phyloP scores from a whole-genome alignment of 2,113 vertebrate genomes.

The Nannobrachium achirus region DNA sequence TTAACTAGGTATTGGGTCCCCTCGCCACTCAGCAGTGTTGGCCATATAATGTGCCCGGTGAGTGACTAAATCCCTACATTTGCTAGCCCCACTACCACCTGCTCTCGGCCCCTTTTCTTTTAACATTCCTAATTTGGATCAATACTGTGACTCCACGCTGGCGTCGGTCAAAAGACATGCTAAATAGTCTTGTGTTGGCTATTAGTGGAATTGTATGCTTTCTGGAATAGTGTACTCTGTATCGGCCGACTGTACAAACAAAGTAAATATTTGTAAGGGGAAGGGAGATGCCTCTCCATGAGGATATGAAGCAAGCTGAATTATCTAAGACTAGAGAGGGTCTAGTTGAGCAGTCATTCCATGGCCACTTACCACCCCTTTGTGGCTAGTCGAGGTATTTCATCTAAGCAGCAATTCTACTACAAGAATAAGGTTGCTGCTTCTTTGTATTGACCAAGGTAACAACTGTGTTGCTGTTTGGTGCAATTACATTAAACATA shows the following conservation, averaged over 20 bases:
- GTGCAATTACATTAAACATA: neutral
- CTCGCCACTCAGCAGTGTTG: slow-evolving; percentile 45
- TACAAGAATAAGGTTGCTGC: neutral
- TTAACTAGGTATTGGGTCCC: slow-evolving; percentile 60
- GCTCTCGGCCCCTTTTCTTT: slow-evolving; percentile 64
- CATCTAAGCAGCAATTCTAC: neutral
- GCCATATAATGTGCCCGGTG: slow-evolving; percentile 50
- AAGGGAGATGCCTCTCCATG: slow-evolving; percentile 38
- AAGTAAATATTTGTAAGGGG: slow-evolving; percentile 44
- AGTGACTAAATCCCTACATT: slow-evolving; percentile 70
- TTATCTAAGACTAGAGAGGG: slow-evolving; percentile 1
- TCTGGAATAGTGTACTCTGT: slow-evolving; percentile 46
- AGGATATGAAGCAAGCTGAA: slow-evolving; percentile 27
- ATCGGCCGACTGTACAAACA: slow-evolving; percentile 55
- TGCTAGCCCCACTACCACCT: slow-evolving; percentile 71
- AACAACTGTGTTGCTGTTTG: neutral
- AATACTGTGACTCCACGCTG: slow-evolving; percentile 67
- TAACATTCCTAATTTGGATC: slow-evolving; percentile 64
- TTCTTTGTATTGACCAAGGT: neutral
- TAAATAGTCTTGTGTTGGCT: slow-evolving; percentile 50
- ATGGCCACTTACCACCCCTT: slow-evolving; percentile 63
- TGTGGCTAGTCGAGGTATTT: slow-evolving; percentile 38
- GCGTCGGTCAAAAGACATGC: slow-evolving; percentile 60
- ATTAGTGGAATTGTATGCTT: slow-evolving; percentile 47
- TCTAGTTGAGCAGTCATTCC: neutral